phyloP scores from a whole-genome alignment of 2,797 vertebrate genomes.

The Enteromius unitaeniatus region DNA sequence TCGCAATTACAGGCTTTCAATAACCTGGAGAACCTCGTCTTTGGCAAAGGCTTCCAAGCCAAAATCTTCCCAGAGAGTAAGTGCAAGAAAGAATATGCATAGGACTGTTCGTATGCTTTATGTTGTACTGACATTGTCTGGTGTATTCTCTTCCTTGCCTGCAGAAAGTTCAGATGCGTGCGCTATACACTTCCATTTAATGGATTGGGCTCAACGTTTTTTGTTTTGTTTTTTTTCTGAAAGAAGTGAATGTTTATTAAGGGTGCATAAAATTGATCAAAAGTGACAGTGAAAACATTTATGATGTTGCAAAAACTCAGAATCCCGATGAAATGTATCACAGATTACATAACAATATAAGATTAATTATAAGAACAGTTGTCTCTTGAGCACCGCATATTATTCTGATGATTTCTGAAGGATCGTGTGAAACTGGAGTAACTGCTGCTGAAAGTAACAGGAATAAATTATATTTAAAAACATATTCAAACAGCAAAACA shows the following conservation, averaged over 20 bases:
- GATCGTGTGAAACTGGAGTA: not conserved
- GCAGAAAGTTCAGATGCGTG: not conserved
- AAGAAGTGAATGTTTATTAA: not conserved
- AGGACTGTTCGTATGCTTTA: not conserved
- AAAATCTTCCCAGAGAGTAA: slow-evolving; percentile 98
- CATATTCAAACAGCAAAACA: not conserved
- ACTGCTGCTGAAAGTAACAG: not conserved
- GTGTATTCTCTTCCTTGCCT: not conserved
- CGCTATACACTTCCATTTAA: not conserved
- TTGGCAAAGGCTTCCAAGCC: slow-evolving; percentile 96
- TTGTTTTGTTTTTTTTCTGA: not conserved
- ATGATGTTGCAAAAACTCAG: not conserved
- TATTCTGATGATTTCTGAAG: not conserved
- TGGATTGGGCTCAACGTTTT: not conserved
- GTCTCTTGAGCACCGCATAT: not conserved
- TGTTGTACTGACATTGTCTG: not conserved
- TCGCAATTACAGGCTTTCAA: slow-evolving; percentile 87
- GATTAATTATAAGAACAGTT: not conserved
- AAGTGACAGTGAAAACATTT: not conserved
- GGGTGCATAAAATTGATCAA: not conserved
- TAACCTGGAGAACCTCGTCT: slow-evolving; percentile 93
- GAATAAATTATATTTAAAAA: not conserved
- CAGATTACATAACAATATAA: not conserved
- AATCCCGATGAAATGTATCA: not conserved
- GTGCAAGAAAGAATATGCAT: slow-evolving; percentile 58